Base-by-base conservation (phyloP, 2,888 invertebrate genomes). In the Thecocarcelia acutangulata region DNA sequence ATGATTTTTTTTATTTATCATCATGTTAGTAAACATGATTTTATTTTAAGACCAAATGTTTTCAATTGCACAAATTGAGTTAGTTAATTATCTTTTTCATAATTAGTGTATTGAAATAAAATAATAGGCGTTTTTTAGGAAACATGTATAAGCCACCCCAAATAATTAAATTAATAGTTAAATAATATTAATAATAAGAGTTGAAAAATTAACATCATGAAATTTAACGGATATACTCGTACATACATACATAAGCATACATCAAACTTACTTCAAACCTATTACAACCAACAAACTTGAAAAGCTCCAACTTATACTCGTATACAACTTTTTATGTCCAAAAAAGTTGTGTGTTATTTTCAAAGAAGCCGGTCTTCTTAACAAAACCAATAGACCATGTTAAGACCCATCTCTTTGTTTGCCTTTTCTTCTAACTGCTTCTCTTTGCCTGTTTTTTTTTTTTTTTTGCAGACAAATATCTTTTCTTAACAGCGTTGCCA, bases 301-400 rank as follows among this genome's bases (percentile, higher is more conserved):
- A 64, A 68, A 59, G 64, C 63, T 44, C 12, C 15, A 56, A 24
- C 52, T 28, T 58, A 3, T 63, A 8, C 48, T 33, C 11, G 9
- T 46, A 52, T 21, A 46, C 24, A 50, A 64, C 13, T 59, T 24
- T 13, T 44, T 69, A 13, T 63, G 64, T 40, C 9, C 24, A 64
- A 59, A 74, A 69, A 11, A 15, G 13, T 24, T 24, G 13, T 24
- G 13, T 52, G n/a, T 63, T 42, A 28, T 52, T 59, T 52, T 46
- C 44, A 44, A 52, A 58, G 64, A 75, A 69, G 74, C 74, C 69
- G 69, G 70, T 80, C 69, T 80, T 75, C 13, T 48, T 17, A 12
- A 68, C 33, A 44, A 33, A 70, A 21, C 13, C 50, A 66, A 50
- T 24, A 73, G 44, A 42, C 12, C 24, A 24, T 61, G 59, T 21